Evolutionary conservation across 1,140 invertebrate genomes (phyloP).

Genomic region (Monomorium pharaonis): DNA sequence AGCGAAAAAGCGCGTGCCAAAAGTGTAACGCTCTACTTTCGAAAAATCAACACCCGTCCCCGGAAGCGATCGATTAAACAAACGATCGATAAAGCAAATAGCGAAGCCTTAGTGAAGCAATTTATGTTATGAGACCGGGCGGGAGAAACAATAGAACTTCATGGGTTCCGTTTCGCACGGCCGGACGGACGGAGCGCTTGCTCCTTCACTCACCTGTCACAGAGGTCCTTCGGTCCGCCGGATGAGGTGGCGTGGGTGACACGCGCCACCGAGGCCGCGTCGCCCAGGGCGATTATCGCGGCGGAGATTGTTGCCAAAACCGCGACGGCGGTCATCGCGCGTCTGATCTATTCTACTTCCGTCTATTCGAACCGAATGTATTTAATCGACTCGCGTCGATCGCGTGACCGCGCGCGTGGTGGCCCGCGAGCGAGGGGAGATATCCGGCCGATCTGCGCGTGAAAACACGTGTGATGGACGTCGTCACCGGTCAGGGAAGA

Average conservation of each 20-base stretch:
- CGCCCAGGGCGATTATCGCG: slow-evolving; percentile 35
- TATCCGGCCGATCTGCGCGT: neutral
- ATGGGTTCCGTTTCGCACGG: neutral
- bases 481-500: neutral
- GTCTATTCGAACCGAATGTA: neutral
- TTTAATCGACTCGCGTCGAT: neutral
- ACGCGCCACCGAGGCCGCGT: slow-evolving; percentile 35
- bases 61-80: neutral
- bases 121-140: neutral
- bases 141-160: neutral
- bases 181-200: no score
- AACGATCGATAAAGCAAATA: neutral
- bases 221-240: slow-evolving; percentile 68
- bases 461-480: neutral
- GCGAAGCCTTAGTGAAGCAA: neutral
- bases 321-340: neutral
- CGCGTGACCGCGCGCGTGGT: neutral
- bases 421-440: no score
- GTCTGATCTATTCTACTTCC: no score
- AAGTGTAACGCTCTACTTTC: neutral
- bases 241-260: neutral
- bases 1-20: neutral
- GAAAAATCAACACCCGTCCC: neutral
- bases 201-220: slow-evolving; percentile 71
- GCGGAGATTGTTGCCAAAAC: slow-evolving; percentile 17